Evolutionary conservation across 2,888 invertebrate genomes (phyloP).

Genomic region (Fissipunctia ypsillon): DNA sequence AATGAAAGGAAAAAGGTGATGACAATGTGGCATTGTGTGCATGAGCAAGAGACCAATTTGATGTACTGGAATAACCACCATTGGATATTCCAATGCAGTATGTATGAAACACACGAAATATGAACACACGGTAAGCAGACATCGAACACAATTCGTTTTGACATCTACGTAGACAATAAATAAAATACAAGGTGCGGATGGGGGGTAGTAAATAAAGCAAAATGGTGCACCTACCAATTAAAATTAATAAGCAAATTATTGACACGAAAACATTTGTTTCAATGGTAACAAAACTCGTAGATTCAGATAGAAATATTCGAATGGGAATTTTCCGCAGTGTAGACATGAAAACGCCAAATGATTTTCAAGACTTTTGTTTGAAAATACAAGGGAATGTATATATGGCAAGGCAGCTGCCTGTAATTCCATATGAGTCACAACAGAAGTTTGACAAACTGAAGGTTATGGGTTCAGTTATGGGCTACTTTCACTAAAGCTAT

Average conservation of each 20-base stretch:
- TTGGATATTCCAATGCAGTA: background rate
- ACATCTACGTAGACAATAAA: background rate
- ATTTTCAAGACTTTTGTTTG: background rate
- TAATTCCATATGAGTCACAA: conserved; percentile 30
- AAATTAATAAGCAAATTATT: background rate
- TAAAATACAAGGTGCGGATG: background rate
- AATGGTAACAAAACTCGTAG: background rate
- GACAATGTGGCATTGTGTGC: too few species aligned
- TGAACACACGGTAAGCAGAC: background rate
- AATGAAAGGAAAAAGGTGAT: background rate
- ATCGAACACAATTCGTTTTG: background rate
- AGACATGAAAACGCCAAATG: background rate
- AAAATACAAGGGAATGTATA: too few species aligned
- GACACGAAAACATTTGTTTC: background rate
- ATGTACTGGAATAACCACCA: background rate
- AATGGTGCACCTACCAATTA: background rate
- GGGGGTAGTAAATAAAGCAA: background rate
- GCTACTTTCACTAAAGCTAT: conserved; percentile 33
- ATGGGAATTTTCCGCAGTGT: background rate
- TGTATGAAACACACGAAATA: background rate
- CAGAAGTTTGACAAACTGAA: conserved; percentile 29
- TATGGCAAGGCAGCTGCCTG: conserved; percentile 10
- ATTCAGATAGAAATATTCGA: background rate
- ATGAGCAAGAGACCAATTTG: background rate
- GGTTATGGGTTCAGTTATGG: conserved; percentile 14